A percentile compares a stretch with the other conserved stretches of the same genome.
Evolutionary conservation across 2,888 invertebrate species (phyloP).

Genomic region (Plebejus anna): DNA sequence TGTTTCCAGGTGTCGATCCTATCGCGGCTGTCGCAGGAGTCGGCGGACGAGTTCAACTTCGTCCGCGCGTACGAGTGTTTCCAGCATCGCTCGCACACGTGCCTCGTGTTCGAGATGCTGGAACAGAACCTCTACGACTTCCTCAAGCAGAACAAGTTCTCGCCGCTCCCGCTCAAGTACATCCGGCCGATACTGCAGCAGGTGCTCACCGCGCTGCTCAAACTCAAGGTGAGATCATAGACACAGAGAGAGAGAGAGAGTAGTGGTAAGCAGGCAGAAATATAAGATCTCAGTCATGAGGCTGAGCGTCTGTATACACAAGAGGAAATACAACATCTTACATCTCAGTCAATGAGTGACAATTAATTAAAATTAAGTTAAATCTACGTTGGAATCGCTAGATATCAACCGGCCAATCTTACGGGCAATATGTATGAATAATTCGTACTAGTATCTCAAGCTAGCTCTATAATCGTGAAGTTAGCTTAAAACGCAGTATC

Average conservation of each 20-base stretch:
- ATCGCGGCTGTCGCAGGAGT: conserved; percentile 96
- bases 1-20: conserved; percentile 88
- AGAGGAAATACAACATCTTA: too few relatives aligned
- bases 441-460: too few relatives aligned
- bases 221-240: conserved; percentile 85
- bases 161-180: conserved; percentile 97
- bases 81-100: conserved; percentile 99
- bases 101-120: conserved; percentile 99
- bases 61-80: conserved; percentile 99
- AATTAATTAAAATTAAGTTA: too few relatives aligned
- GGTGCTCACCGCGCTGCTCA: conserved; percentile 92
- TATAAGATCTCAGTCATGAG: too few relatives aligned
- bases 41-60: conserved; percentile 99
- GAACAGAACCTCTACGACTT: conserved; percentile 99
- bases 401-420: too few relatives aligned
- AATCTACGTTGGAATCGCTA: too few relatives aligned
- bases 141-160: conserved; percentile 99
- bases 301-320: too few relatives aligned
- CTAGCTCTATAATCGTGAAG: too few relatives aligned
- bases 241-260: neutral
- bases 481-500: too few relatives aligned
- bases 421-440: too few relatives aligned
- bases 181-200: conserved; percentile 99
- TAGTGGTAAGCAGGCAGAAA: neutral
- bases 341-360: too few relatives aligned